Conservation (phyloP, 2,113 vertebrate genomes). For the Catharus bicknelli region DNA sequence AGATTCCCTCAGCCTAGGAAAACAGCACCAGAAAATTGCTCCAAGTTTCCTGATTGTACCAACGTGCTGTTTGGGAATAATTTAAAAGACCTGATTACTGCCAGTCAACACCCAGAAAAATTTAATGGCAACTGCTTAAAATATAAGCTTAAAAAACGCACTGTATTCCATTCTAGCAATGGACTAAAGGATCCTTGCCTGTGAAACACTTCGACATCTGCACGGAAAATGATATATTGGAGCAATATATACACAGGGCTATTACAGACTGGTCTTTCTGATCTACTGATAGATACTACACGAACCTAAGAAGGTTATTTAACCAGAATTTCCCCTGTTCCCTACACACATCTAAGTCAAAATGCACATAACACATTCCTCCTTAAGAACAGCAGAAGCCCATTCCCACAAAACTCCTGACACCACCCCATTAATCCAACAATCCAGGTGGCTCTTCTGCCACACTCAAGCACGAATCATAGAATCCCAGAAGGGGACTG, state of each 20-base stretch:
- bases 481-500: not conserved
- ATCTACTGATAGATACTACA: not conserved
- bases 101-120: not conserved
- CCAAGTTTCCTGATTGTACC: not conserved
- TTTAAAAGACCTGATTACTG: not conserved
- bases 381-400: not conserved
- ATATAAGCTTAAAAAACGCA: not conserved
- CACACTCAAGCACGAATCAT: not conserved
- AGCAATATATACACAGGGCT: not conserved
- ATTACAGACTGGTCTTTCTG: not conserved
- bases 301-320: not conserved
- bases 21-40: not conserved
- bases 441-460: not conserved
- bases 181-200: not conserved
- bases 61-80: rapidly evolving
- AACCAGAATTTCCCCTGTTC: not conserved
- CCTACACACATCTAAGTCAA: rapidly evolving
- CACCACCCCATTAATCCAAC: not conserved
- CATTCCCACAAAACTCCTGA: not conserved
- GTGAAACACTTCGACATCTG: not conserved
- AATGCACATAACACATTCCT: rapidly evolving
- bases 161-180: not conserved
- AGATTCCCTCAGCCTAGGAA: not conserved
- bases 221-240: not conserved
- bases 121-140: not conserved